These are phyloP conservation scores for Polyploca ridens DNA, from an alignment of 2,888 invertebrate genomes.

Conservation along the genomic window DNA sequence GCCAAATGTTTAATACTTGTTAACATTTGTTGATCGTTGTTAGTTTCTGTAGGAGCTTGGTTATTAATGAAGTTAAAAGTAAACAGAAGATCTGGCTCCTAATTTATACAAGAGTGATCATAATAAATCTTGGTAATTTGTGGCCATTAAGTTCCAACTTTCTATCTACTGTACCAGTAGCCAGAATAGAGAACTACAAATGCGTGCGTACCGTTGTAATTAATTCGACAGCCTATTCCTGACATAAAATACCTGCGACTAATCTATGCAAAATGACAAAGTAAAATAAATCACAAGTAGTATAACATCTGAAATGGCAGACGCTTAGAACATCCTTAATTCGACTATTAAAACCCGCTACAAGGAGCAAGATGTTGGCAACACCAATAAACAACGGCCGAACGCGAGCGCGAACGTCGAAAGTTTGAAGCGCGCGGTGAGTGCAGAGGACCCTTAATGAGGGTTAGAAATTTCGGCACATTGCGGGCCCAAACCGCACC, in stretches of 20 bases:
- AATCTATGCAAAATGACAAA: slow-evolving; percentile 35
- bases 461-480: slow-evolving; percentile 83
- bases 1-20: slow-evolving; percentile 42
- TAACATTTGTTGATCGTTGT: slow-evolving; percentile 15
- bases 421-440: slow-evolving; percentile 79
- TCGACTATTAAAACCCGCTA: slow-evolving; percentile 76
- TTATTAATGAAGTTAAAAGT: background rate
- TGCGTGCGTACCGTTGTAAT: background rate
- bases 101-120: background rate
- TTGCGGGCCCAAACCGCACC: slow-evolving; percentile 80
- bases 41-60: background rate
- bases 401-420: slow-evolving; percentile 74
- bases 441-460: slow-evolving; percentile 82
- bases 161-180: no score
- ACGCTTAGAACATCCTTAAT: slow-evolving; percentile 74
- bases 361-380: slow-evolving; percentile 75
- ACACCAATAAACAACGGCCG: slow-evolving; percentile 79
- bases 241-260: background rate
- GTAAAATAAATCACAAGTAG: slow-evolving; percentile 50
- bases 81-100: background rate
- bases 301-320: slow-evolving; percentile 42
- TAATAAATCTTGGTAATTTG: background rate
- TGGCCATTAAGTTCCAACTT: no score
- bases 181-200: background rate
- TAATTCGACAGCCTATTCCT: no score